These are phyloP conservation scores for Triops cancriformis DNA, from an alignment of 1,140 invertebrate genomes.

Conservation along the genomic window DNA sequence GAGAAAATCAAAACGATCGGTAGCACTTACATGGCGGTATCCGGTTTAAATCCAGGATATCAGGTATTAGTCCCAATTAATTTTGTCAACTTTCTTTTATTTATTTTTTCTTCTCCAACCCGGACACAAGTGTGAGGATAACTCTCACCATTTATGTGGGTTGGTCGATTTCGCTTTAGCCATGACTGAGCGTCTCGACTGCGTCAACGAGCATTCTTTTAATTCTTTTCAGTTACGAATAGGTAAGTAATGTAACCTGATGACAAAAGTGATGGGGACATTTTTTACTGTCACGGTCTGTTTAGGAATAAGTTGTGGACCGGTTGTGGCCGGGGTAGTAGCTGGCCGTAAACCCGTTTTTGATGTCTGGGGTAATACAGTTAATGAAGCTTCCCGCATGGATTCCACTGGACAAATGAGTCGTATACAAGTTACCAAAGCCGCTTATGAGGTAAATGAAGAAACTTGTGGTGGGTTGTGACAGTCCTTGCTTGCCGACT, in stretches of 20 bases:
- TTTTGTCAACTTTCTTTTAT: not conserved
- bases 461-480: not conserved
- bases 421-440: slow-evolving; percentile 75
- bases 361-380: slow-evolving; percentile 96
- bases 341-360: slow-evolving; percentile 95
- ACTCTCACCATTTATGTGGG: slow-evolving; percentile 69
- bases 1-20: slow-evolving; percentile 97
- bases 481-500: too few relatives aligned
- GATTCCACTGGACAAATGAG: slow-evolving; percentile 81
- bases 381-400: slow-evolving; percentile 91
- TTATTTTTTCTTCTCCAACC: slow-evolving; percentile 60
- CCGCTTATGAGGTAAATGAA: slow-evolving; percentile 60
- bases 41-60: slow-evolving; percentile 65
- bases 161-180: slow-evolving; percentile 90
- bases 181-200: slow-evolving; percentile 77
- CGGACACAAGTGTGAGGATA: slow-evolving; percentile 71
- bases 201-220: slow-evolving; percentile 93
- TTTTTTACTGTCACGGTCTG: slow-evolving; percentile 25
- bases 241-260: slow-evolving; percentile 44
- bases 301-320: slow-evolving; percentile 79
- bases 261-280: not conserved
- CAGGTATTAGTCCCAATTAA: not conserved
- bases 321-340: slow-evolving; percentile 92
- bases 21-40: slow-evolving; percentile 94
- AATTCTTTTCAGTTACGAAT: slow-evolving; percentile 93